phyloP scores from a whole-genome alignment of 2,888 invertebrate species.

The Drosophila pullipes region DNA sequence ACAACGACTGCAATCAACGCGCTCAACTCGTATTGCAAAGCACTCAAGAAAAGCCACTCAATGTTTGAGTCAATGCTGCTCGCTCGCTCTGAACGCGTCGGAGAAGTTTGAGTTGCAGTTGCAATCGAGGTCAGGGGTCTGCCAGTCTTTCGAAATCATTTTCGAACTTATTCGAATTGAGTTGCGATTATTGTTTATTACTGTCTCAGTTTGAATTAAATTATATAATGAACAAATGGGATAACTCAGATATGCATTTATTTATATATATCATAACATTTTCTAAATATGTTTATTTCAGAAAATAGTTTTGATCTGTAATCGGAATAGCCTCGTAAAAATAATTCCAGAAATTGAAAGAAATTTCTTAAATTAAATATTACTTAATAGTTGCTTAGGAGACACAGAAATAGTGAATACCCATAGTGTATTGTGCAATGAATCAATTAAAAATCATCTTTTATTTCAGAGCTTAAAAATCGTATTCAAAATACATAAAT shows the following conservation, averaged over 20 bases:
- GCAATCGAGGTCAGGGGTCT: slow-evolving; percentile 65
- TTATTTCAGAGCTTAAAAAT: background rate
- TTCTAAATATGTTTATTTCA: background rate
- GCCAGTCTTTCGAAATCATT: slow-evolving; percentile 58
- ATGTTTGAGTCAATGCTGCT: slow-evolving; percentile 26
- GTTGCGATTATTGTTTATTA: background rate
- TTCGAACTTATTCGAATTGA: slow-evolving; percentile 59
- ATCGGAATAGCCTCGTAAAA: background rate
- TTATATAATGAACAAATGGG: background rate
- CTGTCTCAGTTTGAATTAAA: background rate
- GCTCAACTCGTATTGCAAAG: slow-evolving; percentile 12
- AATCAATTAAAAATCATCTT: background rate
- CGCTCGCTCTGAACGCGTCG: slow-evolving; percentile 34
- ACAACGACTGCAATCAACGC: slow-evolving; percentile 8
- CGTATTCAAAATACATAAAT: background rate
- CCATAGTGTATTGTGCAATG: background rate
- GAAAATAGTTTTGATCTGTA: background rate
- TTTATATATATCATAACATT: background rate
- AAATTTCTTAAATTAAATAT: background rate
- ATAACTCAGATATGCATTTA: background rate
- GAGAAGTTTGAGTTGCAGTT: slow-evolving; percentile 71
- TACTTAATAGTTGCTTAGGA: background rate
- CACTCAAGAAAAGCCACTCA: slow-evolving; percentile 38
- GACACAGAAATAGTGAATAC: background rate
- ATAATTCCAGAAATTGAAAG: background rate